Conservation (phyloP, 1,140 invertebrate genomes). For the Heliconius hewitsoni region DNA sequence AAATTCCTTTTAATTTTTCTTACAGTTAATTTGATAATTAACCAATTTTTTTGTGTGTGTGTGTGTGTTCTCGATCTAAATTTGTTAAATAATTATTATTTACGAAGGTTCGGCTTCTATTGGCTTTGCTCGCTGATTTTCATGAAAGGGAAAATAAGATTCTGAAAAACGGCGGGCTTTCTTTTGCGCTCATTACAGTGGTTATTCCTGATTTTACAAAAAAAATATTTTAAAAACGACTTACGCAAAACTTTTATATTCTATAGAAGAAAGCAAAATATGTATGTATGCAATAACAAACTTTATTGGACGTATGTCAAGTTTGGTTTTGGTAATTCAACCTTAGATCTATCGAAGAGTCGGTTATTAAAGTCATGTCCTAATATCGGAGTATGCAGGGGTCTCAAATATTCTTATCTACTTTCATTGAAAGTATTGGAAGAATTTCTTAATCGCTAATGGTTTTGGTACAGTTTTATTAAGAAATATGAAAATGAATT, state of each 20-base stretch:
- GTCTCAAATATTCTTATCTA: neutral
- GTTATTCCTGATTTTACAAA: too few relatives aligned
- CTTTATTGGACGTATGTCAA: neutral
- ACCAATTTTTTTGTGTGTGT: neutral
- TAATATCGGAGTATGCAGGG: neutral
- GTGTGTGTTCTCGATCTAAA: neutral
- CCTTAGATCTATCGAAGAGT: neutral
- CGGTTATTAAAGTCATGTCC: neutral
- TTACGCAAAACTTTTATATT: too few relatives aligned
- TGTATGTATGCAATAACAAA: neutral
- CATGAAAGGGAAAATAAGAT: too few relatives aligned
- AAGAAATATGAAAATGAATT: neutral
- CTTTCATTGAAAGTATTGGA: neutral
- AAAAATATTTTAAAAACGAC: too few relatives aligned
- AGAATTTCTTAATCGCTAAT: neutral
- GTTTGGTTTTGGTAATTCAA: neutral
- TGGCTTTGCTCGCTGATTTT: too few relatives aligned
- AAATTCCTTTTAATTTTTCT: neutral
- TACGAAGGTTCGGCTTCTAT: too few relatives aligned
- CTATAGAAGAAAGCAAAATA: neutral
- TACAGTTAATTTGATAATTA: neutral
- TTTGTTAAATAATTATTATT: neutral
- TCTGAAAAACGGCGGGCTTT: too few relatives aligned
- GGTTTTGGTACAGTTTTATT: neutral
- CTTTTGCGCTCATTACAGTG: too few relatives aligned